Evolutionary conservation across 2,113 vertebrate species (phyloP).

Genomic region (Scomber scombrus): DNA sequence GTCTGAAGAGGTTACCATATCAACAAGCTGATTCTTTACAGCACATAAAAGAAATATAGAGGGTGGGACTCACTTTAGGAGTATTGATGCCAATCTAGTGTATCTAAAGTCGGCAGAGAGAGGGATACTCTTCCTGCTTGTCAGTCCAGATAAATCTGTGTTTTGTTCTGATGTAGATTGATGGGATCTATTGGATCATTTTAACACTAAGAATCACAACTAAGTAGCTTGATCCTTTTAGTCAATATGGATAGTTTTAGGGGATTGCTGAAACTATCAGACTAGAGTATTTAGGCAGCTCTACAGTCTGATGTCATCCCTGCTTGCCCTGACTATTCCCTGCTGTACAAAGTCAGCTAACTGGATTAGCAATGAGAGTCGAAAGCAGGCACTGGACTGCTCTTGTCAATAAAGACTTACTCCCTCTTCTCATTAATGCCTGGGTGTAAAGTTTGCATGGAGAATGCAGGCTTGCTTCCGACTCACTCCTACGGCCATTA

Average conservation of each 20-base stretch:
- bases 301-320: conserved; percentile 6
- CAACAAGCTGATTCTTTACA: too few species aligned
- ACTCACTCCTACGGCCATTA: conserved; percentile 45
- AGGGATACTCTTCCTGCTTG: background rate
- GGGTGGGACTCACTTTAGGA: too few species aligned
- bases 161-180: conserved; percentile 26
- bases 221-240: conserved; percentile 32
- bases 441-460: conserved; percentile 41
- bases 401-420: conserved; percentile 43
- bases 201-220: conserved; percentile 39
- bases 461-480: conserved; percentile 18
- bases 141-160: conserved; percentile 4
- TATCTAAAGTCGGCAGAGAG: too few species aligned
- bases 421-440: conserved; percentile 41
- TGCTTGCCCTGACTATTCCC: conserved; percentile 35
- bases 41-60: too few species aligned
- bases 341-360: conserved; percentile 43
- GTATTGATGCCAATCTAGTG: too few species aligned
- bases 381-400: conserved; percentile 26
- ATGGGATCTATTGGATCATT: conserved; percentile 33
- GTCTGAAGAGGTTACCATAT: too few species aligned
- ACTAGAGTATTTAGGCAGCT: conserved; percentile 34
- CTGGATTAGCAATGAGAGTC: conserved; percentile 54
- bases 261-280: conserved; percentile 41
- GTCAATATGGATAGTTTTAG: conserved; percentile 32